A percentile compares a stretch with the other conserved stretches of the same genome.
phyloP scores from a whole-genome alignment of 1,140 invertebrate genomes.

The Zaprionus ornatus region DNA sequence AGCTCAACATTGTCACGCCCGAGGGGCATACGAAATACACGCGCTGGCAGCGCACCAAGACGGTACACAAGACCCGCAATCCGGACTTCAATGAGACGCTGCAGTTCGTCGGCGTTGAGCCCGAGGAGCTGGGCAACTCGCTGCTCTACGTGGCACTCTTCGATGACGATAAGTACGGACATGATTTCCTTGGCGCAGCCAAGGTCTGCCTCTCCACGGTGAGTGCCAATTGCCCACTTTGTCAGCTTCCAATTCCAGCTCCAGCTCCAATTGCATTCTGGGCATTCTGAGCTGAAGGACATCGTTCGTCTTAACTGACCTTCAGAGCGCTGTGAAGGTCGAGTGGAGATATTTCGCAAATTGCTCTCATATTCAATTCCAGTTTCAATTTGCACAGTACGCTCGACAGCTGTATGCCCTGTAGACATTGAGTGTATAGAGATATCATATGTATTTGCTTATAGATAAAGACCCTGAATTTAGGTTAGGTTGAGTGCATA shows the following conservation, averaged over 20 bases:
- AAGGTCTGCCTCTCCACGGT: conserved; percentile 86
- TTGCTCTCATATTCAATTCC: neutral
- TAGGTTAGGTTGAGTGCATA: too few relatives aligned
- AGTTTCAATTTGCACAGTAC: neutral
- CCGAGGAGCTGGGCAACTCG: conserved; percentile 88
- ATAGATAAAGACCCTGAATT: too few relatives aligned
- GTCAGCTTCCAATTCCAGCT: neutral
- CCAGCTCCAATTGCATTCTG: neutral
- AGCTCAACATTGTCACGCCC: conserved; percentile 90
- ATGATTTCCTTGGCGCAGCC: conserved; percentile 93
- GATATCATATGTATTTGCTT: too few relatives aligned
- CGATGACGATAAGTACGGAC: conserved; percentile 94
- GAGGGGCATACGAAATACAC: conserved; percentile 78
- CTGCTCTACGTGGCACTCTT: conserved; percentile 89
- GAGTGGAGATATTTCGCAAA: neutral
- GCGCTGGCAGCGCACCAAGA: conserved; percentile 88
- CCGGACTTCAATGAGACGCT: conserved; percentile 97
- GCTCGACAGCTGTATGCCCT: neutral
- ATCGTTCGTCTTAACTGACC: neutral
- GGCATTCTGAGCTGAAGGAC: neutral
- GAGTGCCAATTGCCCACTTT: conserved; percentile 25
- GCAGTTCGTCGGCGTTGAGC: conserved; percentile 92
- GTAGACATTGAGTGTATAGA: neutral
- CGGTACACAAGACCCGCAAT: conserved; percentile 95
- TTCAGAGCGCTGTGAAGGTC: neutral